Conservation (phyloP, 2,888 invertebrate genomes). For the Notodonta ziczac region DNA sequence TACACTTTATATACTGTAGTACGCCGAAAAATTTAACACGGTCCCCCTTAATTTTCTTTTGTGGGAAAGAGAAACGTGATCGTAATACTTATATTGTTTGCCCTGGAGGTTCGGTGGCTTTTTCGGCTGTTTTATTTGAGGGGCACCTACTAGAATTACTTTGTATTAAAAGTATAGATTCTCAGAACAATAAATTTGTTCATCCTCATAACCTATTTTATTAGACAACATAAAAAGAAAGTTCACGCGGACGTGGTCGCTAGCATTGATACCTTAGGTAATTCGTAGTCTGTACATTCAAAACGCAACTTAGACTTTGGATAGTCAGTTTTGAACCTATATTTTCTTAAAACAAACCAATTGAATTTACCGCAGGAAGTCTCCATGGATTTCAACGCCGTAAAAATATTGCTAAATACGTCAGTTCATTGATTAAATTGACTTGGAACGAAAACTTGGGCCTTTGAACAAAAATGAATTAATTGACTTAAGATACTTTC, state of each 20-base stretch:
- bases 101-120: slow-evolving; percentile 22
- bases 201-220: background rate
- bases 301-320: too few species aligned
- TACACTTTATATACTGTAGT: slow-evolving; percentile 52
- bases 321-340: too few species aligned
- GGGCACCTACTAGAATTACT: slow-evolving; percentile 7
- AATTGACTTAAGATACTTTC: slow-evolving; percentile 7
- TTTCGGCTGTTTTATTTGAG: slow-evolving; percentile 33
- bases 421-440: slow-evolving; percentile 6
- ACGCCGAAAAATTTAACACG: slow-evolving; percentile 62
- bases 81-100: slow-evolving; percentile 54
- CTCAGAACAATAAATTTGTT: background rate
- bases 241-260: too few species aligned
- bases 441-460: background rate
- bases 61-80: slow-evolving; percentile 62
- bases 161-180: background rate
- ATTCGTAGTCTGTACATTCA: too few species aligned
- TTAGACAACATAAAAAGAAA: too few species aligned
- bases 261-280: too few species aligned
- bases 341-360: background rate
- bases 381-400: background rate
- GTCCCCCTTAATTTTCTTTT: slow-evolving; percentile 69
- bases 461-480: background rate
- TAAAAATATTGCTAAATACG: background rate
- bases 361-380: background rate